Conservation (phyloP, 1,140 invertebrate genomes). For the Ceratoteleas bidentatus region DNA sequence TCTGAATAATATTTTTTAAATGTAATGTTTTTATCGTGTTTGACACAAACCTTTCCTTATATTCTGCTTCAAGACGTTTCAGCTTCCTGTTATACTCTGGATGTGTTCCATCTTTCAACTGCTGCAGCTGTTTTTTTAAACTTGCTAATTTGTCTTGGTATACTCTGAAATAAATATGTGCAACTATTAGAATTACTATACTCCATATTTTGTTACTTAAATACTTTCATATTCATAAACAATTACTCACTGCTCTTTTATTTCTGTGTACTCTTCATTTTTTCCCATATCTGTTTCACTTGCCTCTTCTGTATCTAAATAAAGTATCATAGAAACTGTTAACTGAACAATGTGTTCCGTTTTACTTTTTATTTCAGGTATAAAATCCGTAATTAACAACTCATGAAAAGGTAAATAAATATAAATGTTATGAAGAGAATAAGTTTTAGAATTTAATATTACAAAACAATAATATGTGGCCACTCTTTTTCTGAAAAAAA, state of each 20-base stretch:
- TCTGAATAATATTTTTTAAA: background rate
- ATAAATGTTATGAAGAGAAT: no score
- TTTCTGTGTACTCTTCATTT: constrained; percentile 90
- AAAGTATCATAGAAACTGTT: background rate
- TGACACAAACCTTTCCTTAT: constrained; percentile 80
- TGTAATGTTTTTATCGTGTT: background rate
- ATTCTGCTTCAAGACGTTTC: constrained; percentile 90
- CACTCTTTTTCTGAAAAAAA: no score
- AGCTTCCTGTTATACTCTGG: constrained; percentile 92
- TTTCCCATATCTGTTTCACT: constrained; percentile 93
- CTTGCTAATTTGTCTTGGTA: constrained; percentile 95
- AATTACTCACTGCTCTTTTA: constrained; percentile 93
- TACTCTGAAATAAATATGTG: background rate
- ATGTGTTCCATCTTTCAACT: constrained; percentile 92
- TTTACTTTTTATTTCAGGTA: no score
- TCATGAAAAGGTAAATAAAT: no score
- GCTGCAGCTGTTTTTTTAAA: constrained; percentile 94
- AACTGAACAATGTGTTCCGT: no score
- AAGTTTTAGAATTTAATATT: no score
- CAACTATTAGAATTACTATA: no score
- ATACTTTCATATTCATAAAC: background rate
- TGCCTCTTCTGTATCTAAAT: constrained; percentile 92
- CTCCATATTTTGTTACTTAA: background rate
- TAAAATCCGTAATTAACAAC: no score
- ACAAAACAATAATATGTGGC: no score